Evolutionary conservation across 2,797 vertebrate species (phyloP).

Genomic region (Lindbergichthys nudifrons): DNA sequence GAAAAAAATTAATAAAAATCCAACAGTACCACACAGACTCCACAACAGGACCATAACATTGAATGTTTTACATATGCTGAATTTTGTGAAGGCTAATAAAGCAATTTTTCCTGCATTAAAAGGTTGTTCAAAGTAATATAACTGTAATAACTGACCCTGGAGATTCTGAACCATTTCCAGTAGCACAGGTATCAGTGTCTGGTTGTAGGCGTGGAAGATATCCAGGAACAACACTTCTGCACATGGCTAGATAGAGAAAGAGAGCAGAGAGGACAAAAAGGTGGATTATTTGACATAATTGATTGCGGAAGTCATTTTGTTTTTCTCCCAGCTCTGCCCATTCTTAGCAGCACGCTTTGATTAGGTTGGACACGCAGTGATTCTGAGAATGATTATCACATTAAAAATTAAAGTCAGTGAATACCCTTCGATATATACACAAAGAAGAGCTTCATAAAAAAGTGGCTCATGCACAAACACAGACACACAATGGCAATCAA

Average conservation of each 20-base stretch:
- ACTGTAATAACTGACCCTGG: slow-evolving; percentile 85
- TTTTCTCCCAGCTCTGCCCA: not conserved
- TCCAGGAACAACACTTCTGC: slow-evolving; percentile 98
- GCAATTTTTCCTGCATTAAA: not conserved
- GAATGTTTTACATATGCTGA: not conserved
- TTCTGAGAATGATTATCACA: not conserved
- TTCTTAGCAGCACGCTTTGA: slow-evolving; percentile 7
- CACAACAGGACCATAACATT: not conserved
- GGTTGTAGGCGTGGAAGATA: slow-evolving; percentile 97
- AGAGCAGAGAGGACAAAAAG: slow-evolving; percentile 16
- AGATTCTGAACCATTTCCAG: slow-evolving; percentile 95
- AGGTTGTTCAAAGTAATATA: not conserved
- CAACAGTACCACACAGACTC: not conserved
- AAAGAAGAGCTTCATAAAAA: slow-evolving; percentile 3
- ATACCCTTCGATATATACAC: not conserved
- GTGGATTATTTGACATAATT: slow-evolving; percentile 14
- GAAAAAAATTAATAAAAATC: not conserved
- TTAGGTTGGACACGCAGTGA: slow-evolving; percentile 5
- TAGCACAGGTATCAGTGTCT: slow-evolving; percentile 93
- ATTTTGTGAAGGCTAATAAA: not conserved
- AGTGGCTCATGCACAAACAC: not conserved
- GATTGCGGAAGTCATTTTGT: not conserved
- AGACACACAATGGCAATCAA: slow-evolving; percentile 21
- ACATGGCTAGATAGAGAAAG: slow-evolving; percentile 86
- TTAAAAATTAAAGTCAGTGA: slow-evolving; percentile 7